Percentiles rank a stretch among this genome's conserved stretches.
Evolutionary conservation across 1,140 invertebrate species (phyloP).

Genomic region (Macrostomum lignano): DNA sequence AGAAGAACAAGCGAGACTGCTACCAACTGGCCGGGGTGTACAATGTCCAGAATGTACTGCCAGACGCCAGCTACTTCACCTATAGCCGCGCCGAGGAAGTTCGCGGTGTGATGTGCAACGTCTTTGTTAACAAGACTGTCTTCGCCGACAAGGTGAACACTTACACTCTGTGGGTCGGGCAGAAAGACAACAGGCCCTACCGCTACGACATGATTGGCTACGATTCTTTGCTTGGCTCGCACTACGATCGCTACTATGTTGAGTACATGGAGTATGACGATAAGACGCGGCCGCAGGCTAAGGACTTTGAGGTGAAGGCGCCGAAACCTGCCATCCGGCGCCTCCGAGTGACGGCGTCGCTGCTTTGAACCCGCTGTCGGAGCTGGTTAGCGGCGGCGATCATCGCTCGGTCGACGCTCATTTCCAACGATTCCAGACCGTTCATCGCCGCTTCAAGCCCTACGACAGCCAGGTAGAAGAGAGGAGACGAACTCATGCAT

Average conservation of each 20-base stretch:
- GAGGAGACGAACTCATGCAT: too few relatives aligned
- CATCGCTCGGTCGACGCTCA: too few relatives aligned
- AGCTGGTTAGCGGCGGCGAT: too few relatives aligned
- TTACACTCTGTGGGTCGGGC: slow-evolving; percentile 44
- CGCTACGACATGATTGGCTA: slow-evolving; percentile 72
- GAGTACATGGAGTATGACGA: slow-evolving; percentile 44
- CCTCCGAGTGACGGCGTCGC: too few relatives aligned
- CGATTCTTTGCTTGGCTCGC: slow-evolving; percentile 61
- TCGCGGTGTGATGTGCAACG: slow-evolving; percentile 32
- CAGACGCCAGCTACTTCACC: too few relatives aligned
- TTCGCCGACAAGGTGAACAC: slow-evolving; percentile 50
- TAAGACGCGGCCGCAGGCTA: slow-evolving; percentile 34
- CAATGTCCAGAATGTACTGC: slow-evolving; percentile 35
- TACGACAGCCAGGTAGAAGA: too few relatives aligned
- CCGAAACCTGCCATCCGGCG: too few relatives aligned
- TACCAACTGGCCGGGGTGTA: slow-evolving; percentile 50
- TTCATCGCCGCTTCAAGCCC: too few relatives aligned
- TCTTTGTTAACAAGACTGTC: slow-evolving; percentile 40
- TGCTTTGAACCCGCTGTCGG: too few relatives aligned
- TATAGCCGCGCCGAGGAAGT: slow-evolving; percentile 10
- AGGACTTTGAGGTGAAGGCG: slow-evolving; percentile 43
- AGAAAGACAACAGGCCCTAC: slow-evolving; percentile 1
- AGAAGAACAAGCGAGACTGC: slow-evolving; percentile 43
- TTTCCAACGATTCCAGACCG: too few relatives aligned
- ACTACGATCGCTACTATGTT: slow-evolving; percentile 77